phyloP scores from a whole-genome alignment of 2,113 vertebrate genomes.

The Ibidorhyncha struthersii region DNA sequence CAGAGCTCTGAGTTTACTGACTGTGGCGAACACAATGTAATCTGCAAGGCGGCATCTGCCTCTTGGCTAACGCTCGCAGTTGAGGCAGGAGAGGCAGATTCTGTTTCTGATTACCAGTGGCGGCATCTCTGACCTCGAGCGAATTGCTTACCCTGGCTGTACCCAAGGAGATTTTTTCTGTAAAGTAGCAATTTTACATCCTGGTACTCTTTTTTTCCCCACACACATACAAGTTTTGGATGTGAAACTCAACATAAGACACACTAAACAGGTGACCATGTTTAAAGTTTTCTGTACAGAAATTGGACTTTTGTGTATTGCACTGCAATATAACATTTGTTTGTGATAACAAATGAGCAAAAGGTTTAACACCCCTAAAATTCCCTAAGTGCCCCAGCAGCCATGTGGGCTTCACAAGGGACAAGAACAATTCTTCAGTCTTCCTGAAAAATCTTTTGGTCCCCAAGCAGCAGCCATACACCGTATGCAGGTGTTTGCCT shows the following conservation, averaged over 20 bases:
- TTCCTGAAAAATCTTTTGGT: background rate
- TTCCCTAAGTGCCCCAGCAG: fast-evolving
- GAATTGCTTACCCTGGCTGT: fast-evolving
- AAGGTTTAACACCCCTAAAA: background rate
- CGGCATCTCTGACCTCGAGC: fast-evolving
- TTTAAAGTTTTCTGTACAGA: background rate
- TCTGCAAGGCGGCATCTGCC: background rate
- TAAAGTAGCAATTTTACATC: background rate
- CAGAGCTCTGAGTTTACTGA: background rate
- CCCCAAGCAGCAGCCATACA: background rate
- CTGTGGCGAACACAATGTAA: fast-evolving
- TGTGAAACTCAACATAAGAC: background rate
- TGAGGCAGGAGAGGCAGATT: background rate
- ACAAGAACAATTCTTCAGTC: background rate
- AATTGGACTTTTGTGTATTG: background rate
- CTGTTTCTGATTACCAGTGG: background rate
- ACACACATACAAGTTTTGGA: background rate
- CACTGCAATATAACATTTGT: background rate
- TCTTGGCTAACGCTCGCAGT: background rate
- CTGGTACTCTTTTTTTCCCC: background rate
- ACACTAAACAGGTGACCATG: fast-evolving
- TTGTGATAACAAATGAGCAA: background rate
- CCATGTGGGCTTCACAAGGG: background rate
- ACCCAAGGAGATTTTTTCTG: background rate
- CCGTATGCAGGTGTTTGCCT: background rate